Base-by-base conservation (phyloP, 35 echinoderm and acorn worm genomes). In the Strongylocentrotus purpuratus region DNA sequence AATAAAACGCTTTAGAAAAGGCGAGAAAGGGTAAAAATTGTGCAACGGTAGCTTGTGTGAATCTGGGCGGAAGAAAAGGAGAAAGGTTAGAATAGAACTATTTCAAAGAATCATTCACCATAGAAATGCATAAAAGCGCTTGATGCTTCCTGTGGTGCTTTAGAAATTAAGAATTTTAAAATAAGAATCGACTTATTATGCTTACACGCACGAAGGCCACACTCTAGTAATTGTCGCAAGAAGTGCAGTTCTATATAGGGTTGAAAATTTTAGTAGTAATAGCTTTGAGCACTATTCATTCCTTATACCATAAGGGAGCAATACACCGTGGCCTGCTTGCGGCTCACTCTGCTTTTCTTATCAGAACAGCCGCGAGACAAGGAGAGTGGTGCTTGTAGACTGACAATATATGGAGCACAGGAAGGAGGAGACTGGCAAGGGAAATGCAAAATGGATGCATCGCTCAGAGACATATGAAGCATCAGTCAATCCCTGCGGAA, bases 391-490 rank as follows among this genome's bases (percentile, higher is more conserved):
- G 65, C 65, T 78, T 78, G 65, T 78, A 22, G 65, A 59, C 52
- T 78, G 65, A 78, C 52, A 59, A 59, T 59, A 55, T 71, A 28
- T 78, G 65, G 65, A 78, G 28, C 65, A 28, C 65, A 78, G 65
- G 65, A 78, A 78, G 65, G 5, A 78, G 65, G 65, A 78, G 65
- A 28, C 65, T 78, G 65, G 65, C 65, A n/a, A n/a, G 65, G 65
- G 65, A 78, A 78, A 78, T 78, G 65, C 65, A 78, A 78, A 78
- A 78, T 78, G 65, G 65, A 78, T 78, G 65, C 65, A 78, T 78
- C 65, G 65, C 65, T 78, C 65, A 78, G 65, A 78, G 65, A 78
- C 65, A 89, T n/a, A 89, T 89, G 87, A 89, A 89, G 87, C 45
- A 89, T 45, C 87, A 89, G 45, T 31, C 33, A 89, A 45, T 46